Base-by-base conservation (phyloP, 2,113 vertebrate genomes). In the Epinephelus cyanopodus region DNA sequence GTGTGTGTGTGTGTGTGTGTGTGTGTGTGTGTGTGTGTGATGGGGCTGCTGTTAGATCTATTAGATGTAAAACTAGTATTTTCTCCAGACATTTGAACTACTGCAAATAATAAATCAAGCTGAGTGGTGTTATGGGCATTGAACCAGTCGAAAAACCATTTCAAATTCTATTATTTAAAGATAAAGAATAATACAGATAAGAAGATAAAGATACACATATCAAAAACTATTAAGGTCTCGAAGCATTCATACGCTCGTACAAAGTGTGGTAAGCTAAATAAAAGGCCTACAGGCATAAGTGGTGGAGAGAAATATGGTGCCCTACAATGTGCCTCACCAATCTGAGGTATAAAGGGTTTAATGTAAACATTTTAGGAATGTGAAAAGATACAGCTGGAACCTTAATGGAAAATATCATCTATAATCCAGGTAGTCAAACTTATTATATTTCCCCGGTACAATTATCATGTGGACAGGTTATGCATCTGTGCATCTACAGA, bases 401-500 rank as follows among this genome's bases (percentile, higher is more conserved):
- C 10, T 45, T 37, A 27, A 47, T 52, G 47, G 5, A 53, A 72
- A 62, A 68, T 52, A 21, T 37, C 0, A 11, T n/a, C 48, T 63
- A 18, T 63, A 45, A 47, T 72, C 33, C 12, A 17, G 2, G n/a
- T 39, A 47, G 61, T 33, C 14, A 65, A 29, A 9, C 42, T 47
- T 84, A 64, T 68, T 52, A 53, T 45, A 53, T 50, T 65, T 53
- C 12, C 11, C 6, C 42, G 42, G 53, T 63, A 15, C 5, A 9
- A 58, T 27, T 75, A 29, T 66, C 29, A 29, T 33, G 69, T 64
- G 63, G 52, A 61, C 53, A 52, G n/a, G 9, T 84, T 60, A 82
- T 73, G 58, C 56, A 58, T 58, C 48, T 67, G 58, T 2, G 37
- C 77, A 37, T 37, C 33, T 18, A 68, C 18, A 50, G 21, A 57